Percentiles rank a stretch among this genome's conserved stretches.
These are phyloP conservation scores for Tricholaema leucomelas DNA, from an alignment of 2,113 vertebrate genomes.

Conservation along the genomic window DNA sequence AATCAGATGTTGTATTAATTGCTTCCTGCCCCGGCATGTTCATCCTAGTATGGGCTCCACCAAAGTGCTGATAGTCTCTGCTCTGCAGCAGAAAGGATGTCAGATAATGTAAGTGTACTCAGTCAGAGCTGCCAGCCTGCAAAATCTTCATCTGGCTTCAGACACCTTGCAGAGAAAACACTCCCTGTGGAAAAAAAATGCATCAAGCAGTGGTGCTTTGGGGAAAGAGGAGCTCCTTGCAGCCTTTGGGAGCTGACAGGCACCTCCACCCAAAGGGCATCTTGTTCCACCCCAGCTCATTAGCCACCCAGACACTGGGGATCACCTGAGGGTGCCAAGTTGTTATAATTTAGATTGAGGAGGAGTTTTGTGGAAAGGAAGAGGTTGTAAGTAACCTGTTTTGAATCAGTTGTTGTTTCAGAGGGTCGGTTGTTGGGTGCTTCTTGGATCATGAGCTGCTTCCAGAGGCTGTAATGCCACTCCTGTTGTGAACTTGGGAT, in stretches of 20 bases:
- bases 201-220: rapidly evolving
- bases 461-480: rapidly evolving
- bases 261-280: not conserved
- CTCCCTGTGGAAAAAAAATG: not conserved
- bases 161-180: not conserved
- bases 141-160: not conserved
- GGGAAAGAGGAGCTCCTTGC: not conserved
- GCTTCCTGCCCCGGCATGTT: not conserved
- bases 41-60: not conserved
- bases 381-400: not conserved
- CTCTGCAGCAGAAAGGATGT: not conserved
- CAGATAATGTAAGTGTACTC: not conserved
- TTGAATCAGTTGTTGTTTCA: not conserved
- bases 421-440: not conserved
- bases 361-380: not conserved
- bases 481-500: not conserved
- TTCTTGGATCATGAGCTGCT: not conserved
- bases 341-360: not conserved
- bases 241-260: not conserved
- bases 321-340: not conserved
- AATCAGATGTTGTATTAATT: slow-evolving; percentile 14
- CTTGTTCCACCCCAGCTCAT: rapidly evolving
- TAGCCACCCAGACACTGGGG: not conserved
- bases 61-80: not conserved
- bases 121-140: not conserved